Conservation (phyloP, 2,113 vertebrate species). For the Panthera uncia region DNA sequence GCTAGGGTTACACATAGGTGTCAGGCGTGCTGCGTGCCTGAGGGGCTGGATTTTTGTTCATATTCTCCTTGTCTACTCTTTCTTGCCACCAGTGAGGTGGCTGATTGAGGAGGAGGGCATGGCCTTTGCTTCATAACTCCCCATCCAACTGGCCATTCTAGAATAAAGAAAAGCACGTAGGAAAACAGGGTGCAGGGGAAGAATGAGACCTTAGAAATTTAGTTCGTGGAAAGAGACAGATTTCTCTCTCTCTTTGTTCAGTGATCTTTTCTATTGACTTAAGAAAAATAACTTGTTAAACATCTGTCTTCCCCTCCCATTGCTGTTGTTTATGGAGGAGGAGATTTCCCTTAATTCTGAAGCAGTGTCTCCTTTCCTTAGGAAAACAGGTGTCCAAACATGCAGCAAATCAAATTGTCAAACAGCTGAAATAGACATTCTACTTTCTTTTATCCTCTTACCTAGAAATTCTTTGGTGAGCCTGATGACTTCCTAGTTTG, state of each 20-base stretch:
- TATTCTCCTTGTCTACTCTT: background rate
- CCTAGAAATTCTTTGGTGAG: background rate
- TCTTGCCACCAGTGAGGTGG: background rate
- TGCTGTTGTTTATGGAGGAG: conserved; percentile 49
- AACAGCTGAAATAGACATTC: background rate
- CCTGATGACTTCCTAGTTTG: background rate
- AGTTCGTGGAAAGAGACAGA: background rate
- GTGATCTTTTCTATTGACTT: conserved; percentile 65
- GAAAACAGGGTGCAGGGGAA: background rate
- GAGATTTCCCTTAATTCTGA: background rate
- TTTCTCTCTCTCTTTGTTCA: conserved; percentile 50
- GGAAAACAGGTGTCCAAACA: conserved; percentile 47
- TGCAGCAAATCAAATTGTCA: conserved; percentile 12
- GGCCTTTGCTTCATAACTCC: background rate
- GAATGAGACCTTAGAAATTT: background rate
- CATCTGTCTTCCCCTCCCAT: conserved; percentile 46
- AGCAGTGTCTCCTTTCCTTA: background rate
- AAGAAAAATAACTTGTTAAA: conserved; percentile 73
- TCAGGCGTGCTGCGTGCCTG: rapidly evolving
- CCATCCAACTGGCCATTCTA: background rate
- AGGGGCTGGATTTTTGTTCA: background rate
- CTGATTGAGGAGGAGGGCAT: background rate
- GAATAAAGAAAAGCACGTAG: background rate
- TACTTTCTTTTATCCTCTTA: background rate
- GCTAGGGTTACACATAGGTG: background rate